These are phyloP conservation scores for Machaerirhynchus nigripectus DNA, from an alignment of 2,113 vertebrate species.

Conservation along the genomic window DNA sequence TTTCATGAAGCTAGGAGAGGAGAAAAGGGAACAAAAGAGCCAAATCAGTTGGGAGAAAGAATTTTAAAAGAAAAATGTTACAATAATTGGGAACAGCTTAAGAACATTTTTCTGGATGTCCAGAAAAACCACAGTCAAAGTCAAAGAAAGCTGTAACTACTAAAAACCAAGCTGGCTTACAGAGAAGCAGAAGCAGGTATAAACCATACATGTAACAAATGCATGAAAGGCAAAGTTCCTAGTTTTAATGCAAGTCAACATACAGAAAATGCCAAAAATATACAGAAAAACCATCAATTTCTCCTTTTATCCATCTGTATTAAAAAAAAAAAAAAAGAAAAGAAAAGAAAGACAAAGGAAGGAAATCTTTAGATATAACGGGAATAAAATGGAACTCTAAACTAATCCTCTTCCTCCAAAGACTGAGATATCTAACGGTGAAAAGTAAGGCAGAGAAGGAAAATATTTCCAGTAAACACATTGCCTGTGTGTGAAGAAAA, in stretches of 20 bases:
- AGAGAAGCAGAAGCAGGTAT: background rate
- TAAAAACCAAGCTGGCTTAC: background rate
- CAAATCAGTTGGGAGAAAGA: background rate
- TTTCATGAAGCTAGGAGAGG: background rate
- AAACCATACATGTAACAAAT: background rate
- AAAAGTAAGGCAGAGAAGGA: background rate
- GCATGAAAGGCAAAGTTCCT: background rate
- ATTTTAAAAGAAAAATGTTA: background rate
- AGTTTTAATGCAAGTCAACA: background rate
- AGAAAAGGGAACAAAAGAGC: background rate
- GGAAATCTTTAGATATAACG: background rate
- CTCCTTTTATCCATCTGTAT: background rate
- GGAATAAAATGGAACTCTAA: background rate
- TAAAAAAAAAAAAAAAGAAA: background rate
- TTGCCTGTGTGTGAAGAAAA: background rate
- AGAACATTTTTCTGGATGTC: constrained; percentile 7
- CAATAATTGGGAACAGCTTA: background rate
- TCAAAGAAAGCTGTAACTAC: background rate
- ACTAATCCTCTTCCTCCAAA: background rate
- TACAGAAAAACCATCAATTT: background rate
- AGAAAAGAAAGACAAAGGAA: background rate
- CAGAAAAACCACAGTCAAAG: background rate
- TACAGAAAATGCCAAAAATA: background rate
- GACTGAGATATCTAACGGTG: background rate
- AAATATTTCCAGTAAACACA: background rate